These are phyloP conservation scores for Halichoeres trimaculatus DNA, from an alignment of 2,113 vertebrate genomes.

Conservation along the genomic window DNA sequence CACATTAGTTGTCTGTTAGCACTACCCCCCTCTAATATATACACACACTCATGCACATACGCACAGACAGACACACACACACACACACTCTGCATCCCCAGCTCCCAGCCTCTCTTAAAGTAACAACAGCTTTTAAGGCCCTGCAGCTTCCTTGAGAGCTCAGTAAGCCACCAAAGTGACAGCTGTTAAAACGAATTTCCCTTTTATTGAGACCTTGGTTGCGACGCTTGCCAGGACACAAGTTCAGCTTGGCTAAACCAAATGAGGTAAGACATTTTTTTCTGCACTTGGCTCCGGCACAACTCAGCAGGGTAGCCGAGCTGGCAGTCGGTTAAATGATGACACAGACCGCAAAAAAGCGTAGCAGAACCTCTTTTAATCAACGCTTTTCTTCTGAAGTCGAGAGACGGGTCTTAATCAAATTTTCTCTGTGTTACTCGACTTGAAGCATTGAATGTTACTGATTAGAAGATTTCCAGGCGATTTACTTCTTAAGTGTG, in stretches of 20 bases:
- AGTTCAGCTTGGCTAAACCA: constrained; percentile 68
- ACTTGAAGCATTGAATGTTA: constrained; percentile 55
- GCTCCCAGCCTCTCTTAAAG: constrained; percentile 64
- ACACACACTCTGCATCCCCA: constrained; percentile 41
- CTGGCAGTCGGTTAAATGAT: constrained; percentile 63
- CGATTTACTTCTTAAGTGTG: constrained; percentile 39
- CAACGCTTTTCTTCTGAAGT: constrained; percentile 49
- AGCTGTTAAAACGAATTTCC: constrained; percentile 78
- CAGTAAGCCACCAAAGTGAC: constrained; percentile 72
- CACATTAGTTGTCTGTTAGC: constrained; percentile 70
- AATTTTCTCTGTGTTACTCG: constrained; percentile 35
- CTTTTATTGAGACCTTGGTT: constrained; percentile 75
- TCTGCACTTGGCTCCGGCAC: constrained; percentile 67
- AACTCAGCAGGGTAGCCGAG: constrained; percentile 56
- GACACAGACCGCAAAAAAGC: constrained; percentile 58
- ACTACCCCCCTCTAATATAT: background rate
- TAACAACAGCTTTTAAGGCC: constrained; percentile 70
- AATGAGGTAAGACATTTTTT: constrained; percentile 71
- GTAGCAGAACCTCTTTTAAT: constrained; percentile 50
- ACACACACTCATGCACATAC: background rate
- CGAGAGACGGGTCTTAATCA: constrained; percentile 43
- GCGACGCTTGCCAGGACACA: constrained; percentile 65
- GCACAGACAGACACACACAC: background rate
- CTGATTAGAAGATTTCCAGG: constrained; percentile 60
- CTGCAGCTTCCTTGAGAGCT: constrained; percentile 72